Conservation (phyloP, 2,797 vertebrate genomes). For the Danio tinwini region DNA sequence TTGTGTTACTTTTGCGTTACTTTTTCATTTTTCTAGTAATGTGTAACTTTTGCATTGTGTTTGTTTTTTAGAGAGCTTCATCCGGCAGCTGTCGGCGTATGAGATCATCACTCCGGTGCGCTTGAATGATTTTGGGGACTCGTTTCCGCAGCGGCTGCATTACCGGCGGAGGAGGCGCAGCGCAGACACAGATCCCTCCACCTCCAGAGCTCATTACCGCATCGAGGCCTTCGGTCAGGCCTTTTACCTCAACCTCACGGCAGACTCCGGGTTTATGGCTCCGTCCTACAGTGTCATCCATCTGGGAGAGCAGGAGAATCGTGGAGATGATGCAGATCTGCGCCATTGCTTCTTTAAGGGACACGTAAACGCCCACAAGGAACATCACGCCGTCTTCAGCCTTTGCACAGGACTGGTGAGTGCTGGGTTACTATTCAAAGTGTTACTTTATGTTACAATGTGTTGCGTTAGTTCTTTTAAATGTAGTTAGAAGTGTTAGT, state of each 20-base stretch:
- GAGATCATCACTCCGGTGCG: constrained; percentile 91
- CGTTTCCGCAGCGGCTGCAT: constrained; percentile 83
- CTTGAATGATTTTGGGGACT: constrained; percentile 92
- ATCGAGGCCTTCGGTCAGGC: constrained; percentile 90
- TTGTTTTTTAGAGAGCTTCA: constrained; percentile 82
- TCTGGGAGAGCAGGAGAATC: constrained; percentile 74
- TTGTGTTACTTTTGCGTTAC: no score
- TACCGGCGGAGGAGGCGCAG: constrained; percentile 84
- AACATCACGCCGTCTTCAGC: constrained; percentile 88
- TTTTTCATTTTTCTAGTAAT: no score
- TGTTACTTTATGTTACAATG: constrained; percentile 29
- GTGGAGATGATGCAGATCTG: constrained; percentile 73
- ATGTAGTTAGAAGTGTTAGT: no score
- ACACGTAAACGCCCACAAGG: constrained; percentile 85
- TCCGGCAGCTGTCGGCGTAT: constrained; percentile 88
- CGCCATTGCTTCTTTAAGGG: constrained; percentile 96
- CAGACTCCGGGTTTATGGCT: constrained; percentile 87
- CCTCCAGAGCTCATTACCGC: constrained; percentile 83
- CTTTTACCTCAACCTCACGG: constrained; percentile 92
- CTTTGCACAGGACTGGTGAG: constrained; percentile 96
- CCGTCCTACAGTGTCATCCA: constrained; percentile 85
- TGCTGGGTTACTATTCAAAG: constrained; percentile 10
- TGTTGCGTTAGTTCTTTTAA: not conserved
- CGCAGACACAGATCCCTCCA: constrained; percentile 72
- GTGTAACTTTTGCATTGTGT: not conserved